These are phyloP conservation scores for Anthopleura sola DNA, from an alignment of 64 coral and sea anemone species.

Conservation along the genomic window DNA sequence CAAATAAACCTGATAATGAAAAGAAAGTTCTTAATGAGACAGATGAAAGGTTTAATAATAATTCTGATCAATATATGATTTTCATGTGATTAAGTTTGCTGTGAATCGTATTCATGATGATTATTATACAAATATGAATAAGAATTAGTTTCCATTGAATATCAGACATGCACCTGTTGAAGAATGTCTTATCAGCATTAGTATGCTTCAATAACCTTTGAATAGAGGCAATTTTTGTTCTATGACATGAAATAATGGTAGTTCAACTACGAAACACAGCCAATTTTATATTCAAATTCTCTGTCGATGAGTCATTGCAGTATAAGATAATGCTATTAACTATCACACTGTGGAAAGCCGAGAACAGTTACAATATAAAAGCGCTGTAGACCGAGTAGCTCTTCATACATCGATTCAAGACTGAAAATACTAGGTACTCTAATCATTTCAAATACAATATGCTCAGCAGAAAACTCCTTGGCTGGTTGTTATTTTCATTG, in stretches of 20 bases:
- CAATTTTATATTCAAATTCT: background rate
- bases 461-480: background rate
- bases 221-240: background rate
- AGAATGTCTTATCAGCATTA: no score
- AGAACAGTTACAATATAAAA: background rate
- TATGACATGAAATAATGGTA: background rate
- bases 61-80: no score
- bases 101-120: no score
- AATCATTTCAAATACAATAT: background rate
- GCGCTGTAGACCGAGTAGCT: background rate
- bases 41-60: no score
- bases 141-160: no score
- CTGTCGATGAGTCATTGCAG: background rate
- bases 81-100: no score
- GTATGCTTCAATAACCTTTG: no score
- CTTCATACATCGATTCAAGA: no score
- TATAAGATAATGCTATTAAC: background rate
- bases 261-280: background rate
- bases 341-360: background rate
- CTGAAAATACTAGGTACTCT: background rate
- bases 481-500: background rate
- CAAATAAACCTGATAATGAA: no score
- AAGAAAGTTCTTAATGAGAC: no score
- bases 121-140: no score
- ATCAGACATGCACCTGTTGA: no score